Base-by-base conservation (phyloP, 2,888 invertebrate species). In the Julus scandinavius region DNA sequence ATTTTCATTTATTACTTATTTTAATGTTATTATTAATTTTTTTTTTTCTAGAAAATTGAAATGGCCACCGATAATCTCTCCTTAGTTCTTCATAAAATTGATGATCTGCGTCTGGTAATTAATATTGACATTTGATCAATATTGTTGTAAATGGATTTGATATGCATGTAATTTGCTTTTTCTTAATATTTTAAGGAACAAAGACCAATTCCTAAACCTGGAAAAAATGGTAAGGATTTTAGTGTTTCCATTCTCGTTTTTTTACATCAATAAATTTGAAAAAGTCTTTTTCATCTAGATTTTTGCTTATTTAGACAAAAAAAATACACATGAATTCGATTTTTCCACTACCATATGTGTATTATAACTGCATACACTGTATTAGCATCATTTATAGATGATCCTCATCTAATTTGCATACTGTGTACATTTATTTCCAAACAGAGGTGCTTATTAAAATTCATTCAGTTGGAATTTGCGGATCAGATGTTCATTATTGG, bases 401-500 rank as follows among this genome's bases (percentile, higher is more conserved):
- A 29, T 29, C 29, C 29, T 29, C 29, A 29, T 29, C 29, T 29
- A 54, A 86, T n/a, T 49, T 86, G 49, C 13, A 45, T 88, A 40
- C 49, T 50, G 89, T 80, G 17, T 92, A 92, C 90, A 91, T 72
- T 29, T 72, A n/a, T 9, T 20, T 72, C 63, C 11, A 20, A 7
- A 2, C 93, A 97, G 97, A 98, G 94, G 97, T 97, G 0, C 94
- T 97, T 5, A 92, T 98, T 29, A 94, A 95, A 90, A 98, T 98
- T 96, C 96, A 96, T 91, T 95, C 95, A 90, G 97, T 99, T 85
- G 99, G 99, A n/a, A 99, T 99, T 91, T 99, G 99, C 92, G 99
- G 99, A 0, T 94, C 94, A 38, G 99, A 99, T 93, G 97, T 99
- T 6, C 98, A 98, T 93, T 99, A 98, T 93, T 94, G 97, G 93